phyloP scores from a whole-genome alignment of 2,888 invertebrate species.

The Agrochola circellaris region DNA sequence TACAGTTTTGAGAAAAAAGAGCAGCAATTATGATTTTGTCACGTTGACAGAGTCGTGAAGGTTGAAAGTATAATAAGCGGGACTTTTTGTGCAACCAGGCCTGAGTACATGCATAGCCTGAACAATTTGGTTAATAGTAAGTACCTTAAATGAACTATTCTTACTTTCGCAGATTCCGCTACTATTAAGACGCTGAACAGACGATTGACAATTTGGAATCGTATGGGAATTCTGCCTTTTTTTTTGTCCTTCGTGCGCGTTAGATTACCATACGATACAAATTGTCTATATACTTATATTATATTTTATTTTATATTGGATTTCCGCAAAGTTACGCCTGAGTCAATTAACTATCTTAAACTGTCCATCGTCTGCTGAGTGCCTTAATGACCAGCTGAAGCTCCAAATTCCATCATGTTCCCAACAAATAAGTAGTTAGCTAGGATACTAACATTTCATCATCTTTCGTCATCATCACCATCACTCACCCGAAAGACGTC shows the following conservation, averaged over 20 bases:
- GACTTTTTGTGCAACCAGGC: too few species aligned
- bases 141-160: not conserved
- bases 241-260: too few species aligned
- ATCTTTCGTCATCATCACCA: not conserved
- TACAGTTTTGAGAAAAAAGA: slow-evolving; percentile 6
- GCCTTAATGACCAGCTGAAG: not conserved
- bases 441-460: not conserved
- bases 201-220: too few species aligned
- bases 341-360: too few species aligned
- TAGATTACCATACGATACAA: too few species aligned
- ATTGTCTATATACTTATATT: too few species aligned
- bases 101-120: not conserved
- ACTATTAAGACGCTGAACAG: too few species aligned
- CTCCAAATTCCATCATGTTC: not conserved
- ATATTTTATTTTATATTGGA: too few species aligned
- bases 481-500: not conserved
- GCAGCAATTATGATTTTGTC: not conserved
- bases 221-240: too few species aligned
- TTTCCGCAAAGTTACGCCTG: too few species aligned
- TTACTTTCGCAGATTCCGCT: not conserved
- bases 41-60: not conserved
- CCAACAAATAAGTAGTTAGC: not conserved
- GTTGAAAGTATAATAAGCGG: not conserved
- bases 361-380: too few species aligned
- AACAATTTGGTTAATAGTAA: not conserved